phyloP scores from a whole-genome alignment of 2,113 vertebrate species.

The Agapornis roseicollis region DNA sequence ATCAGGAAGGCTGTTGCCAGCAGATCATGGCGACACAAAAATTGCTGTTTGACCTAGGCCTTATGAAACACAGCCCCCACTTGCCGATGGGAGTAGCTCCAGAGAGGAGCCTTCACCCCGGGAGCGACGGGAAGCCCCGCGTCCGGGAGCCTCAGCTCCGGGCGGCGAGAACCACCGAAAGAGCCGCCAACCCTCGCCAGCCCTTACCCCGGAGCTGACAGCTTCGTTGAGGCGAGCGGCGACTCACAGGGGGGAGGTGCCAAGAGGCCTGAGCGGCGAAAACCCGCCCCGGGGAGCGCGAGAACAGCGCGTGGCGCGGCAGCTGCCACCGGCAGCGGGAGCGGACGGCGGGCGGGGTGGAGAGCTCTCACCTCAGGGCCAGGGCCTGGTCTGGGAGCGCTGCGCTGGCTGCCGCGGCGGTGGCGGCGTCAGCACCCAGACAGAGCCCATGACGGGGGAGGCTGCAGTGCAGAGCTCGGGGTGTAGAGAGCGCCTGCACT shows the following conservation, averaged over 20 bases:
- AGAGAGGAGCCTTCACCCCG: background rate
- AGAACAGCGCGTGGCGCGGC: background rate
- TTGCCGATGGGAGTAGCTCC: background rate
- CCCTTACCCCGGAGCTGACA: background rate
- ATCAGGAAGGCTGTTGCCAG: background rate
- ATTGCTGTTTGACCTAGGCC: background rate
- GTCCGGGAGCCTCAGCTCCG: background rate
- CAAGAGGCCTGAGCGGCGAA: background rate
- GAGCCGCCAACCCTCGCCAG: rapidly evolving
- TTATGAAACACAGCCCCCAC: background rate
- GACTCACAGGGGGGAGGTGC: background rate
- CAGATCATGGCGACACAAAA: background rate
- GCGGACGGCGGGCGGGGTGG: too few species aligned
- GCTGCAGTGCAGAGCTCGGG: background rate
- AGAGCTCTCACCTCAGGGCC: background rate
- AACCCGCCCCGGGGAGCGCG: background rate
- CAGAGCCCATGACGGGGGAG: background rate
- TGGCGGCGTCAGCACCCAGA: too few species aligned
- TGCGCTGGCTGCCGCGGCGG: background rate
- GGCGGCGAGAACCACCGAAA: background rate
- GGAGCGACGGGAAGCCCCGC: background rate
- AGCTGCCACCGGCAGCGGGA: too few species aligned
- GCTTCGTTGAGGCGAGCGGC: background rate
- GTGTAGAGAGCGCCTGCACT: too few species aligned
- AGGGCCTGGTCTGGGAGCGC: background rate